These are phyloP conservation scores for Antennarius striatus DNA, from an alignment of 2,113 vertebrate species.

Conservation along the genomic window DNA sequence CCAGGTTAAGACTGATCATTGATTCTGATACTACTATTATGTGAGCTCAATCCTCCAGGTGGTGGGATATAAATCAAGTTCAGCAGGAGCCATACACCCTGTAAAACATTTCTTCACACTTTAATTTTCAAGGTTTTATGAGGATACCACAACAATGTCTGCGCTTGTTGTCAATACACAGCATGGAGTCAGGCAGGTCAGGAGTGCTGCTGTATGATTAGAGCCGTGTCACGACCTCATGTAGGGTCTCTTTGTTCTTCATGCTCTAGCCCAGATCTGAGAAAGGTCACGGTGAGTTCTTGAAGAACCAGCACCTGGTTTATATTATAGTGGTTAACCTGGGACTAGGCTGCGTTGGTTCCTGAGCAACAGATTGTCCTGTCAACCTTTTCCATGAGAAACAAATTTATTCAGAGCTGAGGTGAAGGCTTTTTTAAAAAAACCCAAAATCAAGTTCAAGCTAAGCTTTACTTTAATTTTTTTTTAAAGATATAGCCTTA, in stretches of 20 bases:
- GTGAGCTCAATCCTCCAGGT: conserved; percentile 7
- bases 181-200: conserved; percentile 11
- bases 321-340: conserved; percentile 57
- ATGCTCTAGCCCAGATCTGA: conserved; percentile 21
- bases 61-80: conserved; percentile 38
- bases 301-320: conserved; percentile 57
- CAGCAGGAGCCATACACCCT: conserved; percentile 37
- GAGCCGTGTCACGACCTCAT: conserved; percentile 40
- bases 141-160: conserved; percentile 6
- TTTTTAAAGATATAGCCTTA: conserved; percentile 46
- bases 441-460: no score
- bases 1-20: conserved; percentile 17
- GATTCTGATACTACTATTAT: conserved; percentile 42
- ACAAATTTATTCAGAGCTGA: conserved; percentile 6
- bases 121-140: conserved; percentile 22
- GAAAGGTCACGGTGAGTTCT: conserved; percentile 47
- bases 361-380: conserved; percentile 37
- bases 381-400: conserved; percentile 34
- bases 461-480: no score
- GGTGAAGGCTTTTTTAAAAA: background rate
- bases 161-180: conserved; percentile 27
- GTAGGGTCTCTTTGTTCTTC: conserved; percentile 30
- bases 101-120: background rate
- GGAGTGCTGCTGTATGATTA: conserved; percentile 27
- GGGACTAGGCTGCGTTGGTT: conserved; percentile 46